phyloP scores from a whole-genome alignment of 2,888 invertebrate species.

The Hirtodrosophila confusa region DNA sequence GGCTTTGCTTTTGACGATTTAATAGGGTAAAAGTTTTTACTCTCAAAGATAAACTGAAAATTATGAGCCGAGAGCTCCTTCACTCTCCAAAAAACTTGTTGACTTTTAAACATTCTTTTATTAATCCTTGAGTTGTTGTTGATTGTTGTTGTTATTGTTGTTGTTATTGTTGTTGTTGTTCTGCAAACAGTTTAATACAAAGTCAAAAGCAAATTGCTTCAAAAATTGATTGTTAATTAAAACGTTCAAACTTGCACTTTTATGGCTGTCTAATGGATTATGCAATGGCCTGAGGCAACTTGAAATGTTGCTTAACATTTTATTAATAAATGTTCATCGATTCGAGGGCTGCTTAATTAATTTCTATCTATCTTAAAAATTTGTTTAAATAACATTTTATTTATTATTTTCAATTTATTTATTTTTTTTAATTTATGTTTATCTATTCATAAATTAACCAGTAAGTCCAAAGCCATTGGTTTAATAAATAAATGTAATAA shows the following conservation, averaged over 20 bases:
- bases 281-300: neutral
- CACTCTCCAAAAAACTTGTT: slow-evolving; percentile 18
- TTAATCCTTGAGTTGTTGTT: slow-evolving; percentile 27
- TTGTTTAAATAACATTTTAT: no score
- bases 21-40: slow-evolving; percentile 26
- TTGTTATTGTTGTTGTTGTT: slow-evolving; percentile 10
- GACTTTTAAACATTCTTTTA: slow-evolving; percentile 38
- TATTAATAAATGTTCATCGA: no score
- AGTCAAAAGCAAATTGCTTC: slow-evolving; percentile 9
- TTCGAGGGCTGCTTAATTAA: no score
- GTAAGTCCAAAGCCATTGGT: no score
- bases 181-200: slow-evolving; percentile 27
- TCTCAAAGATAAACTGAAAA: slow-evolving; percentile 56
- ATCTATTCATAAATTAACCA: no score
- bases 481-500: no score
- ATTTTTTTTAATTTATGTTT: no score
- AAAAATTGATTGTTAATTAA: slow-evolving; percentile 45
- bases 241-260: slow-evolving; percentile 23
- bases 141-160: slow-evolving; percentile 9
- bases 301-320: neutral
- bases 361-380: no score
- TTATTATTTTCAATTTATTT: no score
- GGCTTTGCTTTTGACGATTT: slow-evolving; percentile 22
- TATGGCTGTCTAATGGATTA: neutral
- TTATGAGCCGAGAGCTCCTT: slow-evolving; percentile 36